Base-by-base conservation (phyloP, 2,797 vertebrate species). In the Novumbra hubbsi region DNA sequence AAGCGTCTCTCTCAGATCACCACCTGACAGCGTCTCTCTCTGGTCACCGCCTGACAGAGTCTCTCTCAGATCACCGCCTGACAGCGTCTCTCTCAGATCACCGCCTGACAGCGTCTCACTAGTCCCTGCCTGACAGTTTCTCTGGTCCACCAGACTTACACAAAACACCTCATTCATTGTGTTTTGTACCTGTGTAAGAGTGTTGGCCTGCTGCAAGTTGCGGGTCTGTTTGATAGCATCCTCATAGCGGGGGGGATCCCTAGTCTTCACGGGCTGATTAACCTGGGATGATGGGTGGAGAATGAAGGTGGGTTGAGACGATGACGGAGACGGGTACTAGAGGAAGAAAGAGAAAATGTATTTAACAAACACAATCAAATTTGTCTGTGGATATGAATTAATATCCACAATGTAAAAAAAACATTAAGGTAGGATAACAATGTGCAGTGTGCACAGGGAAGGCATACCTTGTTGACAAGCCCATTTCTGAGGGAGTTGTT, bases 221-320 rank as follows among this genome's bases (percentile, higher is more conserved):
- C 96, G 96, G 0, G 94, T 96, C 88, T 98, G 98, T 83, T 97
- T 98, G 83, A 99, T 92, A 32, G 98, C 98, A 49, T 99, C 98
- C 87, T 99, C 98, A 0, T 99, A 99, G 74, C 96, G 94, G 21
- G 98, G 98, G 3, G 96, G 98, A 77, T 98, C 98, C 90, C 93
- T 95, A 6, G 89, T 87, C 89, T 97, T 98, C 57, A 92, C 91
- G 67, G 84, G 87, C 17, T 94, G 92, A 83, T 74, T 85, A 66
- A 92, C 87, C 63, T 96, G 95, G 15, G 95, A 87, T 48, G 84
- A 68, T 65, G 91, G 78, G 75, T 92, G 92, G 49, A 79, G 93
- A 92, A 90, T 94, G 91, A 90, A 97, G 73, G 95, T 70, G 5
- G 93, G 86, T 70, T 94, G 94, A 16, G 92, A 84, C 21, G 95